These are phyloP conservation scores for Leptopilina myrica DNA, from an alignment of 2,888 invertebrate species.

Conservation along the genomic window DNA sequence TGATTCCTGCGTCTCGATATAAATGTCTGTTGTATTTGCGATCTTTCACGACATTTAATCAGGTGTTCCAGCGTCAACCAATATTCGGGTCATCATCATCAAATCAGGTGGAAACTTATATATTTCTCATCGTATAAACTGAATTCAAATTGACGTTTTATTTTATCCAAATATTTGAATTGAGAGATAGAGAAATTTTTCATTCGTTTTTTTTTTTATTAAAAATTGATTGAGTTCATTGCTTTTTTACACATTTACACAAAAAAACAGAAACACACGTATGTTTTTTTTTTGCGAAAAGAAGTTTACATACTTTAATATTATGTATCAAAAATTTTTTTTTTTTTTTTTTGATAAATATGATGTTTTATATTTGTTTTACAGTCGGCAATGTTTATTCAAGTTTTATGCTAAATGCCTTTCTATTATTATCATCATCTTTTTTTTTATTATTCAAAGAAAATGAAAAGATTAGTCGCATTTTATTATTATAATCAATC, in stretches of 20 bases:
- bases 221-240: too few species aligned
- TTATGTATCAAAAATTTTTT: not conserved
- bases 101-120: slow-evolving; percentile 23
- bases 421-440: slow-evolving; percentile 4
- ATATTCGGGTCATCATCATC: slow-evolving; percentile 24
- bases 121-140: not conserved
- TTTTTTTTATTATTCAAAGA: not conserved
- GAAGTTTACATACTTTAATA: not conserved
- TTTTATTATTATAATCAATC: not conserved
- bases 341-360: not conserved
- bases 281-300: not conserved
- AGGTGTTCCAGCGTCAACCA: slow-evolving; percentile 21
- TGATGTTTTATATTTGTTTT: slow-evolving; percentile 5
- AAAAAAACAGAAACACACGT: too few species aligned
- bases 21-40: not conserved
- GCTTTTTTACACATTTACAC: too few species aligned
- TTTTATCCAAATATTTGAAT: slow-evolving; percentile 9
- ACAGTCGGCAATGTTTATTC: slow-evolving; percentile 6
- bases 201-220: too few species aligned
- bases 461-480: not conserved
- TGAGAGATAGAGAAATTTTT: too few species aligned
- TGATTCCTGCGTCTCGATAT: not conserved
- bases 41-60: slow-evolving; percentile 19
- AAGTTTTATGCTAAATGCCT: slow-evolving; percentile 13
- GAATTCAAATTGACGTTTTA: slow-evolving; percentile 14